Conservation (phyloP, 2,113 vertebrate genomes). For the Recurvirostra avosetta region DNA sequence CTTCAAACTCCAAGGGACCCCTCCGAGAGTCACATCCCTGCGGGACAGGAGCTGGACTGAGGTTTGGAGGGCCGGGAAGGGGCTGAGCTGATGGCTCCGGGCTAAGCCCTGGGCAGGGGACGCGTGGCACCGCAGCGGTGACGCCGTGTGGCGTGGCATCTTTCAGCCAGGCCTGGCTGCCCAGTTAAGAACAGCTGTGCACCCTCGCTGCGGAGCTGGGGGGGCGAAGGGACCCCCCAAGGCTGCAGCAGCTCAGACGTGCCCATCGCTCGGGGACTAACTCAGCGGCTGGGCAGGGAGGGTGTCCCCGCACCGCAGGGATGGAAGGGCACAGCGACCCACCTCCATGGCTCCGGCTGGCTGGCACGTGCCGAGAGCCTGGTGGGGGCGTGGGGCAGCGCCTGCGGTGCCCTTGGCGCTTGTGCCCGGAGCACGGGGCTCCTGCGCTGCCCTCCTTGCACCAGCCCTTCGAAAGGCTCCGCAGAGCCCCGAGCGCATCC, state of each 20-base stretch:
- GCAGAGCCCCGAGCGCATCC: accelerated
- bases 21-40: accelerated
- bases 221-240: accelerated
- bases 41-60: background rate
- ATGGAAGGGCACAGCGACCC: background rate
- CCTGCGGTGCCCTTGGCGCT: no score
- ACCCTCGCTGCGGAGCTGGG: background rate
- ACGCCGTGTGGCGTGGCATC: accelerated
- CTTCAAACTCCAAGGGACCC: background rate
- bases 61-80: background rate
- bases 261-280: no score
- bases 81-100: background rate
- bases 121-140: accelerated
- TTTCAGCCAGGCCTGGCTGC: background rate
- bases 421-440: no score
- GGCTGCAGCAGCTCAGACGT: background rate
- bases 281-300: background rate
- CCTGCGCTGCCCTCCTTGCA: background rate
- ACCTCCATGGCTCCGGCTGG: accelerated
- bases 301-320: background rate
- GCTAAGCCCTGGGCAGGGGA: background rate
- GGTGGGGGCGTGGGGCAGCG: background rate
- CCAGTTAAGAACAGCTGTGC: accelerated
- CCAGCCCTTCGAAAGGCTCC: background rate
- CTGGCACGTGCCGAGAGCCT: background rate